Evolutionary conservation across 2,888 invertebrate genomes (phyloP), one percentile per base, ranked within the genome.

Genomic region (Actias luna): DNA sequence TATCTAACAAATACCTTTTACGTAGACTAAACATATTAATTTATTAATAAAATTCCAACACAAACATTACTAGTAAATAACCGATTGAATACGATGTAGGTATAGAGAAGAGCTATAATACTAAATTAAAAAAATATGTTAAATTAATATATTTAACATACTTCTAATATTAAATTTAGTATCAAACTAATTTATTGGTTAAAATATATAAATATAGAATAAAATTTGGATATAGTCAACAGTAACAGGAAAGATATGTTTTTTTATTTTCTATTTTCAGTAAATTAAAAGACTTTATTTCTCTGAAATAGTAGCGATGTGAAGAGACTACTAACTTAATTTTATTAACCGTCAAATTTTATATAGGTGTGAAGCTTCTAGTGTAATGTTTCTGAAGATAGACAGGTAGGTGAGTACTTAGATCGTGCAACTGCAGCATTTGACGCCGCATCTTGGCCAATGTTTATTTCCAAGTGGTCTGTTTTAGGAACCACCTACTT

Each of bases 401-500:
- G 18, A 31, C 29, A 18, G 33, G 29, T 55, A 55, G 55, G 27
- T 39, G 12, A 25, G 29, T 29, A 55, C 29, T 55, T 55, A 55
- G 55, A 33, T 55, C 63, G 31, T 18, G 79, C 77, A 77, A 82
- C 72, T 70, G 72, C 77, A 68, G 67, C 70, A 67, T 69, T 71
- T 70, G 69, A 73, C 71, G 74, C 69, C 70, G 67, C 70, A 68
- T 76, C 76, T 75, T 76, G 74, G 67, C 68, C 73, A 69, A 76
- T 77, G 78, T 83, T 82, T 81, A 83, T 80, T 77, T 77, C 72
- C 74, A 80, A 75, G 79, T 81, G 78, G 70, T 71, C 73, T 72
- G 76, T 78, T 76, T 74, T 69, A 72, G 77, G 79, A 76, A 79
- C 82, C 86, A 85, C 84, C 85, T 85, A 77, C 84, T 90, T 92